These are phyloP conservation scores for Gallinago stenura DNA, from an alignment of 2,797 vertebrate species.

Conservation along the genomic window DNA sequence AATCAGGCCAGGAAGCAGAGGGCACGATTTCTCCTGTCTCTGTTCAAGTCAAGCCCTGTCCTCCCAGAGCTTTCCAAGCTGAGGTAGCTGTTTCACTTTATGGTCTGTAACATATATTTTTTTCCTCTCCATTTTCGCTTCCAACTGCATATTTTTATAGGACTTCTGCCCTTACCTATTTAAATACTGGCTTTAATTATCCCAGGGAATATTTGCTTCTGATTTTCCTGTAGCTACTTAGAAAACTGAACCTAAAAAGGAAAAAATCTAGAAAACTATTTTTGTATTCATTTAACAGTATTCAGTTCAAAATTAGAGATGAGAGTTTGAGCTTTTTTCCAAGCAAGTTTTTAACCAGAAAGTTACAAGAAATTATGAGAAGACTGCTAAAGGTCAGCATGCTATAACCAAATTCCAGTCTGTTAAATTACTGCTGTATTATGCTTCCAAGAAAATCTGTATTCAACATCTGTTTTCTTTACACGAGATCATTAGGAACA, in stretches of 20 bases:
- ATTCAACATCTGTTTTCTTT: constrained; percentile 59
- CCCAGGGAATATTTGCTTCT: background rate
- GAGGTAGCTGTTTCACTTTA: background rate
- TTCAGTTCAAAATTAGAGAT: background rate
- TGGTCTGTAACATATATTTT: background rate
- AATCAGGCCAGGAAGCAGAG: background rate
- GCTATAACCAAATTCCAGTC: constrained; percentile 44
- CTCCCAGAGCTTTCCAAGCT: background rate
- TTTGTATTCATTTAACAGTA: background rate
- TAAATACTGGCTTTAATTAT: background rate
- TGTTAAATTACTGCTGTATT: constrained; percentile 54
- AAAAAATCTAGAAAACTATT: background rate
- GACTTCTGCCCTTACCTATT: background rate
- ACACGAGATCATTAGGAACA: constrained; percentile 22
- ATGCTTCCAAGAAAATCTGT: constrained; percentile 52
- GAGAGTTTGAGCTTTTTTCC: background rate
- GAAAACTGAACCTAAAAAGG: background rate
- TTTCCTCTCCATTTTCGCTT: background rate
- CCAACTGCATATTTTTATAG: background rate
- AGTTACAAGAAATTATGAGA: constrained; percentile 1
- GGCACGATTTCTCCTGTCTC: background rate
- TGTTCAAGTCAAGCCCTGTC: background rate
- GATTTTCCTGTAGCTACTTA: background rate
- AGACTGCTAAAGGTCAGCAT: constrained; percentile 39
- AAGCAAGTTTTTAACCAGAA: constrained; percentile 30